Evolutionary conservation across 2,113 vertebrate genomes (phyloP).

Genomic region (Crocuta crocuta): DNA sequence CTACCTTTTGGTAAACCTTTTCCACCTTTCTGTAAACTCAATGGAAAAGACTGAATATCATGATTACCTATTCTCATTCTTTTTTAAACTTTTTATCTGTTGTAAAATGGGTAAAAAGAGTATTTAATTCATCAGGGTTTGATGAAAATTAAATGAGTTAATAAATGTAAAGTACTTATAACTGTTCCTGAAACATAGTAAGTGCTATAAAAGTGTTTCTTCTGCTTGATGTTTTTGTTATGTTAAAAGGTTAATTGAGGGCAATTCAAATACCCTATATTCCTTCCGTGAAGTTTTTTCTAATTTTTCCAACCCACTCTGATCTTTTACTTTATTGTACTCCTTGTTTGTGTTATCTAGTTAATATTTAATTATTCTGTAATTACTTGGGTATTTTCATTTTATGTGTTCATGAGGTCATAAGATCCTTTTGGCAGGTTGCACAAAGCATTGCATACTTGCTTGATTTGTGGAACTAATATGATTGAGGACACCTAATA

Average conservation of each 20-base stretch:
- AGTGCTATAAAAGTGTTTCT: neutral
- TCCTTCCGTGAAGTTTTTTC: neutral
- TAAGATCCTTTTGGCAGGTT: neutral
- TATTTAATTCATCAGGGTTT: neutral
- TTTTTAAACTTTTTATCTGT: neutral
- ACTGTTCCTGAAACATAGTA: neutral
- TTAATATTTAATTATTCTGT: neutral
- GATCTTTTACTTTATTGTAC: neutral
- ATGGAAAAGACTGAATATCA: neutral
- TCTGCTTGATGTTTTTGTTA: neutral
- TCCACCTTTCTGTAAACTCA: neutral
- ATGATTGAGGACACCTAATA: neutral
- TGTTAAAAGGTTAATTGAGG: neutral
- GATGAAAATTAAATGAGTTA: slow-evolving; percentile 3
- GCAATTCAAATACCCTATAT: neutral
- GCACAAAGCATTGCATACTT: neutral
- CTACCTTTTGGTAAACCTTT: neutral
- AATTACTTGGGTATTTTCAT: neutral
- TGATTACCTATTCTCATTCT: neutral
- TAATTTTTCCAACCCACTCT: neutral
- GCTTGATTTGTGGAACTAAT: neutral
- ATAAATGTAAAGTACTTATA: neutral
- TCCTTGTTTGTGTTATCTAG: neutral
- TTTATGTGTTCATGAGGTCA: neutral
- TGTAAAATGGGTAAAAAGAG: neutral